Conservation (phyloP, 2,797 vertebrate genomes). For the Parauchenoglanis punctatus region DNA sequence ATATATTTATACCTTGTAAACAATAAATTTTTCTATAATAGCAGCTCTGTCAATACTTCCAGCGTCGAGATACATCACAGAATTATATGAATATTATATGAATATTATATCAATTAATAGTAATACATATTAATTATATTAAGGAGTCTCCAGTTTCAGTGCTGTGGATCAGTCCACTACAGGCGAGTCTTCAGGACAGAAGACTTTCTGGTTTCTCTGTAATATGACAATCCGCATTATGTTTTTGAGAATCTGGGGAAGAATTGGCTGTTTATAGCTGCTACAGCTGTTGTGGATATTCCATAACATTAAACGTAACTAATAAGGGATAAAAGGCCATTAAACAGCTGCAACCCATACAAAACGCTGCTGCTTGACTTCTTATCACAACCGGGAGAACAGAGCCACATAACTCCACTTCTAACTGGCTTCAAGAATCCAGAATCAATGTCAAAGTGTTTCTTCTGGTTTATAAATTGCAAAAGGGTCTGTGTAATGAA, state of each 20-base stretch:
- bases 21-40: background rate
- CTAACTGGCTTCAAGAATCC: background rate
- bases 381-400: background rate
- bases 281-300: background rate
- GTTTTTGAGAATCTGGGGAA: too few relatives aligned
- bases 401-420: background rate
- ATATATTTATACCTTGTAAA: too few relatives aligned
- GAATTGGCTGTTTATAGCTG: too few relatives aligned
- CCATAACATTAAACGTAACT: background rate
- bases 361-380: background rate
- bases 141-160: too few relatives aligned
- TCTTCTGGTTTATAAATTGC: background rate
- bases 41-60: background rate
- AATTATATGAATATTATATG: too few relatives aligned
- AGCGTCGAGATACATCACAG: too few relatives aligned
- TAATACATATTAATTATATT: too few relatives aligned
- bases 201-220: background rate
- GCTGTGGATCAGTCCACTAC: too few relatives aligned
- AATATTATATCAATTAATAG: too few relatives aligned
- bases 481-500: background rate
- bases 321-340: background rate
- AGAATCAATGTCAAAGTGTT: background rate
- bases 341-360: background rate
- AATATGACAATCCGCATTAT: too few relatives aligned
- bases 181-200: background rate